Conservation (phyloP, 2,888 invertebrate genomes). For the Lithophane leautieri region DNA sequence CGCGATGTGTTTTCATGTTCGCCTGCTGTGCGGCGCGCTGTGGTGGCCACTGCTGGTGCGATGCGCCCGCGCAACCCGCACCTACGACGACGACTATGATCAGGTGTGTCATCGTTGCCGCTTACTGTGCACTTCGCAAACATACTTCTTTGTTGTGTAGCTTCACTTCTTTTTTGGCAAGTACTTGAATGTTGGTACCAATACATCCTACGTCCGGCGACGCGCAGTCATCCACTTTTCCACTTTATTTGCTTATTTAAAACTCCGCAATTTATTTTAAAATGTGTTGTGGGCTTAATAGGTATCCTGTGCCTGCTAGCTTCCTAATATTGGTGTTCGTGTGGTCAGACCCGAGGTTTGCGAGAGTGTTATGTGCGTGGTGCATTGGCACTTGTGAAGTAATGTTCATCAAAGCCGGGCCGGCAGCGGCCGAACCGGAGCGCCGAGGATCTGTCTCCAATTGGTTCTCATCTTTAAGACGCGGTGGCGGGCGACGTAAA, state of each 20-base stretch:
- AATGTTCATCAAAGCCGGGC: constrained; percentile 89
- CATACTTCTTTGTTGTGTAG: constrained; percentile 79
- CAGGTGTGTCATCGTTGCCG: constrained; percentile 86
- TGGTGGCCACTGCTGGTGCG: constrained; percentile 89
- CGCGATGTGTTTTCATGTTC: constrained; percentile 89
- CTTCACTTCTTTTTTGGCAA: constrained; percentile 84
- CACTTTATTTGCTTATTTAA: constrained; percentile 84
- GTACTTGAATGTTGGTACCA: constrained; percentile 73
- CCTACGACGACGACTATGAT: constrained; percentile 88
- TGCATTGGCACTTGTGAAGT: constrained; percentile 82
- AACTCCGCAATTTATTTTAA: constrained; percentile 76
- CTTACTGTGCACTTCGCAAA: constrained; percentile 81
- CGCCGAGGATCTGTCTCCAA: constrained; percentile 93
- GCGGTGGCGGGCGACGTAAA: constrained; percentile 88
- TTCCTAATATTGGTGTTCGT: constrained; percentile 80
- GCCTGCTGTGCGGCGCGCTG: constrained; percentile 88
- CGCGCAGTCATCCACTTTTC: constrained; percentile 83
- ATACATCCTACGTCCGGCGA: constrained; percentile 71
- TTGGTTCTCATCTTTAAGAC: constrained; percentile 95
- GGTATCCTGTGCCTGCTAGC: constrained; percentile 81
- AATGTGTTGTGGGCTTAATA: constrained; percentile 80
- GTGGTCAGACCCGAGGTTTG: constrained; percentile 71
- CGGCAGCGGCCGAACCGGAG: constrained; percentile 89
- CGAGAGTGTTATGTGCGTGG: constrained; percentile 85
- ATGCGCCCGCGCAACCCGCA: constrained; percentile 83